phyloP scores from a whole-genome alignment of 2,113 vertebrate species.

The Mormyrus iriodes region DNA sequence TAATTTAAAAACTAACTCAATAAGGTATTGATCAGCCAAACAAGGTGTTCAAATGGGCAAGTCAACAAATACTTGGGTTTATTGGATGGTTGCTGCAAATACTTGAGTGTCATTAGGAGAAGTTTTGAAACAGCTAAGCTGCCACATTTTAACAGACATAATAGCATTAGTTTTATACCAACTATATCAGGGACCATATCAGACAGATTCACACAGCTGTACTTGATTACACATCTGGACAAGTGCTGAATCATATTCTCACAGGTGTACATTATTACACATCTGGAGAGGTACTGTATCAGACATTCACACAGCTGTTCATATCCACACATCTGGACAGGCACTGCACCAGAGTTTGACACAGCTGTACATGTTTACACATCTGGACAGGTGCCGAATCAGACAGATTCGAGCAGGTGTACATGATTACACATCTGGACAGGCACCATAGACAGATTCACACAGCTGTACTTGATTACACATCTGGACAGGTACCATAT shows the following conservation, averaged over 20 bases:
- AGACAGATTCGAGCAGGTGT: not conserved
- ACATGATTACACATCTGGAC: not conserved
- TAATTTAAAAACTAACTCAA: not conserved
- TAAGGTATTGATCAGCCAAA: not conserved
- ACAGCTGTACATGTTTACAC: not conserved
- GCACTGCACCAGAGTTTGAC: too few species aligned
- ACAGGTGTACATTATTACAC: not conserved
- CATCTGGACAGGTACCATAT: not conserved
- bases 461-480: not conserved
- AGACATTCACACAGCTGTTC: not conserved
- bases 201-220: not conserved
- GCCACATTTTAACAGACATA: not conserved
- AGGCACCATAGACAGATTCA: not conserved
- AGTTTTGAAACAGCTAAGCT: not conserved
- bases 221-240: not conserved
- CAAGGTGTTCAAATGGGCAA: not conserved
- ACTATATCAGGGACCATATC: not conserved
- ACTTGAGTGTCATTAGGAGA: not conserved
- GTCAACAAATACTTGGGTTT: not conserved
- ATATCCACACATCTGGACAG: not conserved
- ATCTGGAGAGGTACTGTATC: not conserved
- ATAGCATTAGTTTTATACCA: not conserved
- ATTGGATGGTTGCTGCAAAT: not conserved
- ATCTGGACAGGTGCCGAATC: not conserved
- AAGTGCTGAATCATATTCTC: not conserved